These are phyloP conservation scores for Eumacrocentrus americanus DNA, from an alignment of 2,888 invertebrate genomes.

Conservation along the genomic window DNA sequence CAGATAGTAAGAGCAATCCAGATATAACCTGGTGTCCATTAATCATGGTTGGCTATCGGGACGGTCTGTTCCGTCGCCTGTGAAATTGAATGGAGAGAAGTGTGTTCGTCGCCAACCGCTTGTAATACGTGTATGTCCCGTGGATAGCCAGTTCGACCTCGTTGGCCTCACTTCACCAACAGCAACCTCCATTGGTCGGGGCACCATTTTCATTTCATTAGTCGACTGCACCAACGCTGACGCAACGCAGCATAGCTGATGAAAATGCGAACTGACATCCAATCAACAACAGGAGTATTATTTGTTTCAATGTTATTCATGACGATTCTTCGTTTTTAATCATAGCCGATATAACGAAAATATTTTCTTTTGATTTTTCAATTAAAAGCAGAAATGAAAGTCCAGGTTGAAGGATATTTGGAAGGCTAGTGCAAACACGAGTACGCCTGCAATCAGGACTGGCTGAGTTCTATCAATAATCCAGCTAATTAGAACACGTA, in stretches of 20 bases:
- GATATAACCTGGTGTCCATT: constrained; percentile 47
- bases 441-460: constrained; percentile 8
- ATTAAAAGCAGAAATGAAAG: neutral
- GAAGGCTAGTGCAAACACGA: neutral
- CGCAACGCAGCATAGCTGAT: neutral
- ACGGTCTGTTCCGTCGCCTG: constrained; percentile 48
- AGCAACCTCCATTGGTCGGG: constrained; percentile 28
- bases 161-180: constrained; percentile 12
- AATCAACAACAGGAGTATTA: neutral
- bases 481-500: constrained; percentile 1
- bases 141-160: constrained; percentile 8
- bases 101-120: constrained; percentile 35
- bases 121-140: constrained; percentile 27
- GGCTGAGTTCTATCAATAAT: neutral
- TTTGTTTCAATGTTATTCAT: too few relatives aligned
- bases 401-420: too few relatives aligned
- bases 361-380: neutral
- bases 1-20: constrained; percentile 24
- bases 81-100: constrained; percentile 53
- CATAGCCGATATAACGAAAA: too few relatives aligned
- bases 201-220: constrained; percentile 48
- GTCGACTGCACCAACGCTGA: constrained; percentile 26
- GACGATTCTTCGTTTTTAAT: too few relatives aligned
- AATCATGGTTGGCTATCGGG: constrained; percentile 51
- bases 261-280: neutral